Base-by-base conservation (phyloP, 2,888 invertebrate genomes). In the Microctonus aethiopoides region DNA sequence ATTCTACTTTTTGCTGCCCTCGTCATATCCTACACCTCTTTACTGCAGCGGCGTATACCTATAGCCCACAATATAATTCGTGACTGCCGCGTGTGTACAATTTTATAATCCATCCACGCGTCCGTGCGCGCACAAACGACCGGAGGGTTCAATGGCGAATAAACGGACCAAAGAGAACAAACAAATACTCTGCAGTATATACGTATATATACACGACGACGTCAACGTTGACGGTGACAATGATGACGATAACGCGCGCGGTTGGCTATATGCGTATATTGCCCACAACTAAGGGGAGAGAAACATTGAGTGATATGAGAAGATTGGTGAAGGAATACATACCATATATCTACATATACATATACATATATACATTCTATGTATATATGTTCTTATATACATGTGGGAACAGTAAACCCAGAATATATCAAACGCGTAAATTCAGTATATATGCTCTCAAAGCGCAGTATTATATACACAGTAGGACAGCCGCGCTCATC, bases 61-160 rank as follows among this genome's bases (percentile, higher is more conserved):
- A 22, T 59, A 46, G 26, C 29, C 54, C 62, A 59, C 59, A 70
- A 70, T 59, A 63, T 41, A 62, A 63, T 64, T 62, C 74, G 74
- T 24, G 62, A 62, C 67, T 56, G 70, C 74, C 72, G 72, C 72
- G 74, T 73, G 62, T 73, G 62, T 66, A 60, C 68, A 68, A 67
- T 75, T 78, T 78, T 78, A 77, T 78, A 77, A 79, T 78, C 77
- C 74, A 74, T 79, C 74, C 76, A 76, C 74, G 76, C 76, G 76
- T 76, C 75, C 75, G 66, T 61, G 65, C 67, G 74, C 72, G 70
- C 52, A 61, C 75, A 72, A 67, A 71, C 70, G 68, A 66, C 61
- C 62, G 69, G n/a, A 60, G 51, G 71, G 60, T 56, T 64, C 60
- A 66, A 52, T 24, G 71, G n/a, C 39, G 67, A 64, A 41, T 29